A percentile compares a stretch with the other conserved stretches of the same genome.
Evolutionary conservation across 1,140 invertebrate species (phyloP).

Genomic region (Planococcus citri): DNA sequence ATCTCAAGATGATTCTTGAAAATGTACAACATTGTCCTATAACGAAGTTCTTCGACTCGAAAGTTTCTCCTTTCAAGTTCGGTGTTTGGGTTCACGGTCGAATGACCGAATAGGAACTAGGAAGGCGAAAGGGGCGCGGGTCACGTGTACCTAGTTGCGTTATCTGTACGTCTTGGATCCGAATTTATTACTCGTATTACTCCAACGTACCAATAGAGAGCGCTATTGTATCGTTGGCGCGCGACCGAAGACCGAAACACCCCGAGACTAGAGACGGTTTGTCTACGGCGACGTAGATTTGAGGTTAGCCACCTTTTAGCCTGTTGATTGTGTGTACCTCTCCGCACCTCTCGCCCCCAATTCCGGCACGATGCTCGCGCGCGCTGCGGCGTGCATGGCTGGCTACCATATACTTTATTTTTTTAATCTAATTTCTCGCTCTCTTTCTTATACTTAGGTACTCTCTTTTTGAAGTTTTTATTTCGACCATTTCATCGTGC

Average conservation of each 20-base stretch:
- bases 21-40: too few species aligned
- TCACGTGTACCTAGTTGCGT: not conserved
- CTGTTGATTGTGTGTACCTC: not conserved
- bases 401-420: too few species aligned
- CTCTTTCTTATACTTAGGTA: too few species aligned
- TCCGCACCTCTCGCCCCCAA: too few species aligned
- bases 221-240: not conserved
- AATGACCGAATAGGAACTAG: too few species aligned
- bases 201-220: not conserved
- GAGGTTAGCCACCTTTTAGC: not conserved
- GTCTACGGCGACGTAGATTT: not conserved
- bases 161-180: not conserved
- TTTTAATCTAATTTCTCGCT: too few species aligned
- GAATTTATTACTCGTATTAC: not conserved
- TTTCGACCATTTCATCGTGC: too few species aligned
- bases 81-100: not conserved
- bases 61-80: not conserved
- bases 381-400: not conserved
- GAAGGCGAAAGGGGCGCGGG: not conserved
- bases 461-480: too few species aligned
- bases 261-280: not conserved
- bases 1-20: too few species aligned
- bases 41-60: too few species aligned
- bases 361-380: not conserved
- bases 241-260: too few species aligned